Evolutionary conservation across 2,888 invertebrate genomes (phyloP).

Genomic region (Cataglyphis livida): DNA sequence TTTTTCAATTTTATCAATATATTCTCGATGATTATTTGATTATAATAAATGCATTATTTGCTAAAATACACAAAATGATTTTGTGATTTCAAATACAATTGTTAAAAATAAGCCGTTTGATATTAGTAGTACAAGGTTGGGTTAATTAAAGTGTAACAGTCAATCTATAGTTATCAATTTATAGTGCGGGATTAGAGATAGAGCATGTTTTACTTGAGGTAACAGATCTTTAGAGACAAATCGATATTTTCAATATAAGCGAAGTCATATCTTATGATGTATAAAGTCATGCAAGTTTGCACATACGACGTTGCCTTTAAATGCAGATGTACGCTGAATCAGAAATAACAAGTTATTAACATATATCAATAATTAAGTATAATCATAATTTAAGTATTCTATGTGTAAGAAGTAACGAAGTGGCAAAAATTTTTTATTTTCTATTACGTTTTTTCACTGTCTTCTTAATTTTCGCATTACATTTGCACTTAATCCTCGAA

Average conservation of each 20-base stretch:
- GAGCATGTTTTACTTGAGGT: background rate
- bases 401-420: background rate
- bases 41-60: background rate
- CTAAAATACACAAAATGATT: background rate
- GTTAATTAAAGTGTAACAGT: slow-evolving; percentile 45
- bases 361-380: background rate
- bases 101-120: background rate
- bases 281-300: background rate
- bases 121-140: slow-evolving; percentile 12
- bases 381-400: background rate
- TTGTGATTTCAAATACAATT: background rate
- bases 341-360: background rate
- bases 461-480: background rate
- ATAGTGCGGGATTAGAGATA: background rate
- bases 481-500: slow-evolving; percentile 10
- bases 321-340: background rate
- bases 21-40: background rate
- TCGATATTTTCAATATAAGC: background rate
- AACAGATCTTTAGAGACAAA: slow-evolving; percentile 14
- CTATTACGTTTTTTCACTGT: background rate
- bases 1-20: background rate
- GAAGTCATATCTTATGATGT: background rate
- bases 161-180: slow-evolving; percentile 28
- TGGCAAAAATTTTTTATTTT: background rate
- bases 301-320: background rate